Evolutionary conservation across 2,888 invertebrate species (phyloP).

Genomic region (Phaedon cochleariae): DNA sequence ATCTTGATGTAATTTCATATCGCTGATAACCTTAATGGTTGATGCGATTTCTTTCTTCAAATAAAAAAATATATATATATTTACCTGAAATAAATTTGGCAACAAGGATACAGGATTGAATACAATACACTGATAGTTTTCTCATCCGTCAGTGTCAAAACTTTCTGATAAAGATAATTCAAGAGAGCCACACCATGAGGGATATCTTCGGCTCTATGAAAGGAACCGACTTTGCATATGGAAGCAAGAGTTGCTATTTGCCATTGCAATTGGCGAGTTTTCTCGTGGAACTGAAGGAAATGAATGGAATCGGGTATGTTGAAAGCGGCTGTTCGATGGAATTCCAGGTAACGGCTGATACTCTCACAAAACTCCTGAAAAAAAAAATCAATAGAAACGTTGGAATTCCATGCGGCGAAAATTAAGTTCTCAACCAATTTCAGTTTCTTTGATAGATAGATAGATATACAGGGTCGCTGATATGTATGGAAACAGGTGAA

Average conservation of each 20-base stretch:
- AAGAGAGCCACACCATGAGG: slow-evolving; percentile 68
- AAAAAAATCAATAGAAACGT: slow-evolving; percentile 11
- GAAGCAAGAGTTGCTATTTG: slow-evolving; percentile 67
- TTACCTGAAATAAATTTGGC: slow-evolving; percentile 58
- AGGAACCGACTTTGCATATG: slow-evolving; percentile 65
- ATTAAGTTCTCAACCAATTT: too few relatives aligned
- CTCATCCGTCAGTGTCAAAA: slow-evolving; percentile 67
- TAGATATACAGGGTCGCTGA: too few relatives aligned
- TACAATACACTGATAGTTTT: slow-evolving; percentile 68
- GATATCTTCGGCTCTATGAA: slow-evolving; percentile 48
- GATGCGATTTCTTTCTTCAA: too few relatives aligned
- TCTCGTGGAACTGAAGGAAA: slow-evolving; percentile 53
- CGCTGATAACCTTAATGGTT: too few relatives aligned
- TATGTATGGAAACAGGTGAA: too few relatives aligned
- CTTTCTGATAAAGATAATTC: slow-evolving; percentile 72
- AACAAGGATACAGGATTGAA: slow-evolving; percentile 58
- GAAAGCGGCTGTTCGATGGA: slow-evolving; percentile 65
- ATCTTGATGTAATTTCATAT: too few relatives aligned
- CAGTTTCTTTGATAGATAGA: too few relatives aligned
- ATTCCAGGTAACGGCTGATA: slow-evolving; percentile 68
- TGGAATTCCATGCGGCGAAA: not conserved
- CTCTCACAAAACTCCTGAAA: slow-evolving; percentile 70
- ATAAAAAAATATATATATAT: too few relatives aligned
- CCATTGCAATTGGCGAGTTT: slow-evolving; percentile 63
- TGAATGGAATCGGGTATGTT: slow-evolving; percentile 51